Percentiles rank a stretch among this genome's conserved stretches.
Conservation (phyloP, 1,140 invertebrate species). For the Cydia fagiglandana region DNA sequence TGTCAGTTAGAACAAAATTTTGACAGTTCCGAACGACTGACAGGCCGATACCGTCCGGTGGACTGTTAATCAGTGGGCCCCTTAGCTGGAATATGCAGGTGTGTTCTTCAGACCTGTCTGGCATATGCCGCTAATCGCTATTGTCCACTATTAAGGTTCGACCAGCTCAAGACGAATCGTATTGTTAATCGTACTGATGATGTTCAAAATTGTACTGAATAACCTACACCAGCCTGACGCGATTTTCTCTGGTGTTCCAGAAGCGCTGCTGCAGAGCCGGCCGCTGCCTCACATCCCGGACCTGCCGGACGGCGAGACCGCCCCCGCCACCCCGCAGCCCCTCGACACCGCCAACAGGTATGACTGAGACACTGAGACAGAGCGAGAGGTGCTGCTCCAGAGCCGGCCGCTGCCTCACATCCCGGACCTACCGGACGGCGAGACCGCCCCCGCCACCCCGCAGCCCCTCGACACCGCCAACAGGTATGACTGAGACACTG, state of each 20-base stretch:
- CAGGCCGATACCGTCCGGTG: too few relatives aligned
- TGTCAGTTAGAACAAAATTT: too few relatives aligned
- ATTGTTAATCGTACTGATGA: too few relatives aligned
- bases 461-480: constrained; percentile 72
- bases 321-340: constrained; percentile 68
- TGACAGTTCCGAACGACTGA: too few relatives aligned
- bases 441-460: constrained; percentile 73
- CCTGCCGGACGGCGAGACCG: constrained; percentile 82
- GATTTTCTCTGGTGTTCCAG: constrained; percentile 81
- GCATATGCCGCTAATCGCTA: too few relatives aligned
- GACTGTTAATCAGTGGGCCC: too few relatives aligned
- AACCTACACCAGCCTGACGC: not conserved
- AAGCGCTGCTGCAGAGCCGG: constrained; percentile 93
- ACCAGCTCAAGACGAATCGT: too few relatives aligned
- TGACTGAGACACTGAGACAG: not conserved
- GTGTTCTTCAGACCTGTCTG: too few relatives aligned
- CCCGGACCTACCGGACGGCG: constrained; percentile 86
- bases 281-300: constrained; percentile 93
- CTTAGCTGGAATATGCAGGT: too few relatives aligned
- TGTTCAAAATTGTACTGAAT: too few relatives aligned
- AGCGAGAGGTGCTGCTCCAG: constrained; percentile 83
- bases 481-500: constrained; percentile 59
- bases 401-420: constrained; percentile 94
- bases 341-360: constrained; percentile 75
- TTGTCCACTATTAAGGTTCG: too few relatives aligned